A percentile compares a stretch with the other conserved stretches of the same genome.
phyloP scores from a whole-genome alignment of 2,113 vertebrate genomes.

The Nicator chloris region DNA sequence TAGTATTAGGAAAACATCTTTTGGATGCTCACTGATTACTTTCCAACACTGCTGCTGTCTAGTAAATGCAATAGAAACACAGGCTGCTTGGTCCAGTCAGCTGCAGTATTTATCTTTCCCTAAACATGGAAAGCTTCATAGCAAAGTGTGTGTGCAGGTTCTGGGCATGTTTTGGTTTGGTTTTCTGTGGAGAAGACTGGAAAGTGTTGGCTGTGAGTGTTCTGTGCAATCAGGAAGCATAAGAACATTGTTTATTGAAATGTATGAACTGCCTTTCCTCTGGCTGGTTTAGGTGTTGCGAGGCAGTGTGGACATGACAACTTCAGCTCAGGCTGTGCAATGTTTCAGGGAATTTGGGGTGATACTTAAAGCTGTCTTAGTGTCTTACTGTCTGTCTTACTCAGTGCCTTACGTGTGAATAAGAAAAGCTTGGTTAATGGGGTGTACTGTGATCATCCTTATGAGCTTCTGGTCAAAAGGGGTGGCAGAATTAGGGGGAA shows the following conservation, averaged over 20 bases:
- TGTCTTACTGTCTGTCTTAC: neutral
- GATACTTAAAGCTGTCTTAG: neutral
- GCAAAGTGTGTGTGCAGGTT: neutral
- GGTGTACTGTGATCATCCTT: neutral
- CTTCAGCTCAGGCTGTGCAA: neutral
- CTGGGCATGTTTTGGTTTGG: neutral
- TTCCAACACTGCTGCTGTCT: neutral
- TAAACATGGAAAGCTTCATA: neutral
- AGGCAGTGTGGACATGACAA: neutral
- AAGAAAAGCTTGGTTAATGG: neutral
- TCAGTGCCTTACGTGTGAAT: neutral
- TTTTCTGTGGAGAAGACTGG: neutral
- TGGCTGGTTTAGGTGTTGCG: neutral
- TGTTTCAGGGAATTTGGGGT: neutral
- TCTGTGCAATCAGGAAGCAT: neutral
- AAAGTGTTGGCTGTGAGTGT: neutral
- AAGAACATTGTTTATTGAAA: neutral
- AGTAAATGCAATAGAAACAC: neutral
- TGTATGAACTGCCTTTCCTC: neutral
- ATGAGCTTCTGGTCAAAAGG: neutral
- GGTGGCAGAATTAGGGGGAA: neutral
- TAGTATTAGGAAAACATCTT: slow-evolving; percentile 38
- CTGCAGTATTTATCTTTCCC: neutral
- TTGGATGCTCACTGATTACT: neutral
- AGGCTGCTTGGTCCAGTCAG: neutral